These are phyloP conservation scores for Sphaerophoria taeniata DNA, from an alignment of 2,888 invertebrate species.

Conservation along the genomic window DNA sequence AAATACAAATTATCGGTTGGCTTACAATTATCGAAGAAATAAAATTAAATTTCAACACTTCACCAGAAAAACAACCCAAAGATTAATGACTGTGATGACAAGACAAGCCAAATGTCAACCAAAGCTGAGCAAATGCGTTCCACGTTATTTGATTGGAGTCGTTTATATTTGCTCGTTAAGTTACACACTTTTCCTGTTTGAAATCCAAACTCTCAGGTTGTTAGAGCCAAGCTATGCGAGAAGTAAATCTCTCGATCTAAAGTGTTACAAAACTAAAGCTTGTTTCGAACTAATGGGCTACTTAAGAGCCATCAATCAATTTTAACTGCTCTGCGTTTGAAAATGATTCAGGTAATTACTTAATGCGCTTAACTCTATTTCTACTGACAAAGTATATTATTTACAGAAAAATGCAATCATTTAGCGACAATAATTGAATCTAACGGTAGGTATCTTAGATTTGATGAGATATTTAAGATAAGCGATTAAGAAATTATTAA, in stretches of 20 bases:
- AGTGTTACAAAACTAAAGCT: conserved; percentile 13
- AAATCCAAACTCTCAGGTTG: background rate
- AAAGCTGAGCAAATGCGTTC: conserved; percentile 75
- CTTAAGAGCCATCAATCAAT: conserved; percentile 57
- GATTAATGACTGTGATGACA: background rate
- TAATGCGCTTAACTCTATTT: background rate
- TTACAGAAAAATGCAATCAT: background rate
- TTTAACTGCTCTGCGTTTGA: conserved; percentile 11
- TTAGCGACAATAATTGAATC: background rate
- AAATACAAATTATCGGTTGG: conserved; percentile 10
- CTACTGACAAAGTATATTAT: background rate
- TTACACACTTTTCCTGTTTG: background rate
- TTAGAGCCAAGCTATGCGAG: conserved; percentile 16
- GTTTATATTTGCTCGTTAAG: conserved; percentile 26
- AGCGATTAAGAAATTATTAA: too few species aligned
- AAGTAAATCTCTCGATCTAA: conserved; percentile 17
- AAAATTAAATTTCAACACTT: too few species aligned
- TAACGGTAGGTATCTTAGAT: background rate
- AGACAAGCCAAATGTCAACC: conserved; percentile 74
- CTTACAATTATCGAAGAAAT: conserved; percentile 20
- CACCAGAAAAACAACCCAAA: too few species aligned
- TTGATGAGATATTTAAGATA: too few species aligned
- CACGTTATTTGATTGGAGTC: conserved; percentile 64
- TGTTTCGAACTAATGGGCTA: conserved; percentile 41
- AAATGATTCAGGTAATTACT: conserved; percentile 2